Conservation (phyloP, 2,797 vertebrate species). For the Malurus splendens region DNA sequence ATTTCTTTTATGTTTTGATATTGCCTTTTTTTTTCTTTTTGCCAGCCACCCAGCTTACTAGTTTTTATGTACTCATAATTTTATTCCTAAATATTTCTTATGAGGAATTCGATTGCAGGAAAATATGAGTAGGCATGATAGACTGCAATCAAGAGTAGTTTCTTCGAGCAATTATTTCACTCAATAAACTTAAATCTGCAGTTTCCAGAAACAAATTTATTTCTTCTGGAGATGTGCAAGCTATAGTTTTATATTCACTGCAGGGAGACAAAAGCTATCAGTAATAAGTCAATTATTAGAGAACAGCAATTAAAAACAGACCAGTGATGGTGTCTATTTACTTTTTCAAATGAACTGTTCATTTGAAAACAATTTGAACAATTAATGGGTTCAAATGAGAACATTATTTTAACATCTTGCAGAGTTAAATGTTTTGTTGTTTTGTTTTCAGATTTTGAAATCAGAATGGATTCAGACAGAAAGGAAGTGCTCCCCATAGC, state of each 20-base stretch:
- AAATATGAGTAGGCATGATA: neutral
- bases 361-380: neutral
- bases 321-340: neutral
- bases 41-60: neutral
- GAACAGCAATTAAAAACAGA: neutral
- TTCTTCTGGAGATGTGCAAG: neutral
- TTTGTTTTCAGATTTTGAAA: slow-evolving; percentile 74
- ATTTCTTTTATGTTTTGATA: neutral
- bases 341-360: neutral
- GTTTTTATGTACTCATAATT: neutral
- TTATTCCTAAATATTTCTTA: neutral
- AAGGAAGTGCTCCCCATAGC: slow-evolving; percentile 52
- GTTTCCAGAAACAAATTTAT: neutral
- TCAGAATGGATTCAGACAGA: slow-evolving; percentile 66
- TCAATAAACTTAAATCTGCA: neutral
- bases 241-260: neutral
- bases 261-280: neutral
- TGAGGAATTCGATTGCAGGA: neutral
- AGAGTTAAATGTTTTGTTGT: slow-evolving; percentile 2
- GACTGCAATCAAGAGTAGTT: neutral
- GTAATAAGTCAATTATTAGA: neutral
- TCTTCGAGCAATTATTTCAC: neutral
- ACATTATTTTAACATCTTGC: neutral
- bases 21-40: neutral
- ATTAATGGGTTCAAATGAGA: neutral